Percentiles rank a stretch among this genome's conserved stretches.
Conservation (phyloP, 2,113 vertebrate genomes). For the Stegastes partitus region DNA sequence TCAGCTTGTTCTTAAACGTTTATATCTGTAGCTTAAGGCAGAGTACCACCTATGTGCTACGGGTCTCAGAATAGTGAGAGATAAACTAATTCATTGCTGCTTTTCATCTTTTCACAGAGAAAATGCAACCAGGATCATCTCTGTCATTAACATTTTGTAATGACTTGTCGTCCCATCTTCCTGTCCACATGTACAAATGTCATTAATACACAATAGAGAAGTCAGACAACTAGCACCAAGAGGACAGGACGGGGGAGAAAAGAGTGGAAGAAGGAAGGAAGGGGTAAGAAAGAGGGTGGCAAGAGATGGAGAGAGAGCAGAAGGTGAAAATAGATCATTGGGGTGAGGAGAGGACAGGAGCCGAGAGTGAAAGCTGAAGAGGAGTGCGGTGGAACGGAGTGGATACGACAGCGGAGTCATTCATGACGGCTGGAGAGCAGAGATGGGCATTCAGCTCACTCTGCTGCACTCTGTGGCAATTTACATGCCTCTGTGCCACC, state of each 20-base stretch:
- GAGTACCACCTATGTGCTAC: neutral
- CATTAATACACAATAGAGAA: constrained; percentile 46
- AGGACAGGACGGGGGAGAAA: too few relatives aligned
- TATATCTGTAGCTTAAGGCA: neutral
- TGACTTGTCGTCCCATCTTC: neutral
- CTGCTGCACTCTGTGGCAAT: constrained; percentile 55
- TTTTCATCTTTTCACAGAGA: too few relatives aligned
- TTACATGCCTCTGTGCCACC: constrained; percentile 64
- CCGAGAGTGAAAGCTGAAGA: constrained; percentile 32
- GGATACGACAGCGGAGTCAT: constrained; percentile 58
- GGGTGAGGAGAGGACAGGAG: constrained; percentile 36
- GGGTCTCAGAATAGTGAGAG: neutral
- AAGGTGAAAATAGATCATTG: constrained; percentile 41
- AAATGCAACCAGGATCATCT: neutral
- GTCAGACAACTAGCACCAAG: constrained; percentile 28
- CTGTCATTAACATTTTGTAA: neutral
- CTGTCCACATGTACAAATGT: constrained; percentile 32
- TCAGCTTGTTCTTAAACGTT: neutral
- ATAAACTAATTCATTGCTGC: neutral
- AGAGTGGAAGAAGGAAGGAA: neutral
- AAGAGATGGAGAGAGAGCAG: neutral
- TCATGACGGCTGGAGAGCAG: constrained; percentile 57
- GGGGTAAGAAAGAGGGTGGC: neutral
- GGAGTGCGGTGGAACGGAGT: constrained; percentile 52
- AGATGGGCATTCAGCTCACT: constrained; percentile 61